A percentile compares a stretch with the other conserved stretches of the same genome.
phyloP scores from a whole-genome alignment of 1,140 invertebrate species.

The Heliconius himera region DNA sequence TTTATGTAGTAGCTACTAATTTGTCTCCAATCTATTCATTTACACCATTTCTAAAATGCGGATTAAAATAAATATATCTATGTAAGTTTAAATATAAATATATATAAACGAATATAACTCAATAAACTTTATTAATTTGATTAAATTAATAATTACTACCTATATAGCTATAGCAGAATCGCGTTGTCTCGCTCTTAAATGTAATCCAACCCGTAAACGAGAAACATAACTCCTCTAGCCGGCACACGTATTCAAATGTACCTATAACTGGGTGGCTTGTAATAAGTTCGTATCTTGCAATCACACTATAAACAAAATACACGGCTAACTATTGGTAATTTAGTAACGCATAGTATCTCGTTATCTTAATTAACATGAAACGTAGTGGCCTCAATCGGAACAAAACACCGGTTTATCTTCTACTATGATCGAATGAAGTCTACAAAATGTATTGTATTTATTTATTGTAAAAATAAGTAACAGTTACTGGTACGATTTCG shows the following conservation, averaged over 20 bases:
- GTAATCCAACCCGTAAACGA: constrained; percentile 37
- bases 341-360: constrained; percentile 39
- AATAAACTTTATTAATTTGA: too few species aligned
- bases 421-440: constrained; percentile 56
- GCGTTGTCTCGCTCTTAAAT: constrained; percentile 14
- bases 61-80: background rate
- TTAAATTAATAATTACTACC: too few species aligned
- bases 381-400: constrained; percentile 57
- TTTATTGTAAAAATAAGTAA: constrained; percentile 63
- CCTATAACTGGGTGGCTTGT: constrained; percentile 31
- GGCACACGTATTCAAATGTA: constrained; percentile 39
- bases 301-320: constrained; percentile 45
- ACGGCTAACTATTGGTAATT: constrained; percentile 39
- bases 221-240: constrained; percentile 39
- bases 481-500: constrained; percentile 57
- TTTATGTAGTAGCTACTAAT: too few species aligned
- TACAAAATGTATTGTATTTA: constrained; percentile 68
- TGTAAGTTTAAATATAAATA: background rate
- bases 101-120: background rate
- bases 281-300: constrained; percentile 40
- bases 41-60: background rate
- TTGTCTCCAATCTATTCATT: too few species aligned
- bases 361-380: constrained; percentile 46
- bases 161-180: background rate
- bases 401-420: constrained; percentile 60